phyloP scores from a whole-genome alignment of 2,888 invertebrate species.

The Dynastes maya region DNA sequence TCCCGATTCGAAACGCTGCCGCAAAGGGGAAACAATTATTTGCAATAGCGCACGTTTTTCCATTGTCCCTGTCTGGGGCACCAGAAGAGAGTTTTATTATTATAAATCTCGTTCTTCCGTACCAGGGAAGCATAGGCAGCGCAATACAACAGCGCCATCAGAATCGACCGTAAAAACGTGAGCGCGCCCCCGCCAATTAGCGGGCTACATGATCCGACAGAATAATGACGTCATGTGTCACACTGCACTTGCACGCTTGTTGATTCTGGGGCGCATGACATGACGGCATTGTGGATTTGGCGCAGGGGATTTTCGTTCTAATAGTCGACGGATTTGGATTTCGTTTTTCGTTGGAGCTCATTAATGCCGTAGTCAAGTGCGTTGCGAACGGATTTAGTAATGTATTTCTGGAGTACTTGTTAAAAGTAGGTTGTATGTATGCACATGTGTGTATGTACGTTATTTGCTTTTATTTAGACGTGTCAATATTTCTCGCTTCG shows the following conservation, averaged over 20 bases:
- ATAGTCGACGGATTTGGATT: conserved; percentile 16
- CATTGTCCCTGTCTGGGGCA: conserved; percentile 37
- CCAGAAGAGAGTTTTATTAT: conserved; percentile 48
- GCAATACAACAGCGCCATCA: conserved; percentile 48
- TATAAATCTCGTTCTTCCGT: conserved; percentile 42
- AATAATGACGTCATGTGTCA: conserved; percentile 70
- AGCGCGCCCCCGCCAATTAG: conserved; percentile 67
- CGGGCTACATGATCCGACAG: conserved; percentile 66
- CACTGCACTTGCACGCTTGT: conserved; percentile 69
- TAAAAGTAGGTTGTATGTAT: conserved; percentile 15
- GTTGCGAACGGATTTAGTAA: conserved; percentile 49
- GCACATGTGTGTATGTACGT: background rate
- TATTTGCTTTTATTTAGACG: conserved; percentile 43
- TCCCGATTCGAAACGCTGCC: conserved; percentile 25
- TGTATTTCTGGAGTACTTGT: conserved; percentile 46
- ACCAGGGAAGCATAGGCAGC: conserved; percentile 30
- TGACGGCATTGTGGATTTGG: conserved; percentile 42
- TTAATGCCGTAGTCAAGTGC: conserved; percentile 52
- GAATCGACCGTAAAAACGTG: conserved; percentile 49
- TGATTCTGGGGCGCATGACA: conserved; percentile 61
- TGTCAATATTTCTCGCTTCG: conserved; percentile 40
- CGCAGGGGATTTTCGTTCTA: conserved; percentile 34
- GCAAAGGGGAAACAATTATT: conserved; percentile 48
- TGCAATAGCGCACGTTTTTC: conserved; percentile 42
- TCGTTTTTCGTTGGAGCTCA: conserved; percentile 34